Conservation (phyloP, 2,888 invertebrate genomes). For the Erannis defoliaria region DNA sequence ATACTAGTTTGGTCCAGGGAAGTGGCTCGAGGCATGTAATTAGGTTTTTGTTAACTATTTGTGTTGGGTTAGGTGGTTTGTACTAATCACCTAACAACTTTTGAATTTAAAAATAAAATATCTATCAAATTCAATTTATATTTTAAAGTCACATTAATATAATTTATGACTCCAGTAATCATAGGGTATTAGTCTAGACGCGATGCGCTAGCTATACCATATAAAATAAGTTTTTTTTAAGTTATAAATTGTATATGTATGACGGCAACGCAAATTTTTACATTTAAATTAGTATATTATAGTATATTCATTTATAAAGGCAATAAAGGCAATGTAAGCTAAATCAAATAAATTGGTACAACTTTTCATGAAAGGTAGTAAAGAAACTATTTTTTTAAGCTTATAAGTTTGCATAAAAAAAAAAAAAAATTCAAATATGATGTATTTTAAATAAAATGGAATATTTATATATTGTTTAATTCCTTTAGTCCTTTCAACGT, state of each 20-base stretch:
- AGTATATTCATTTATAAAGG: too few relatives aligned
- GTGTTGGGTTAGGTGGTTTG: constrained; percentile 35
- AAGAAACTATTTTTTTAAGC: too few relatives aligned
- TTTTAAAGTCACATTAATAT: neutral
- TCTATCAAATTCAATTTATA: constrained; percentile 1
- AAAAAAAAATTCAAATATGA: neutral
- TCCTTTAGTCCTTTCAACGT: constrained; percentile 1
- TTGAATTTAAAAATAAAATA: constrained; percentile 6
- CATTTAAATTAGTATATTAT: too few relatives aligned
- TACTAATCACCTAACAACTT: constrained; percentile 20
- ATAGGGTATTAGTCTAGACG: neutral
- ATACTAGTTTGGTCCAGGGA: constrained; percentile 71
- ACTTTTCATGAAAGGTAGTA: too few relatives aligned
- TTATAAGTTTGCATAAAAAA: neutral
- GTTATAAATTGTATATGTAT: neutral
- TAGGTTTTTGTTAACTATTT: constrained; percentile 66
- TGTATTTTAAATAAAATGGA: neutral
- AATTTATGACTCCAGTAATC: neutral
- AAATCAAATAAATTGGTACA: too few relatives aligned
- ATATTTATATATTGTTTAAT: neutral
- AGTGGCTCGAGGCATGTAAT: constrained; percentile 69
- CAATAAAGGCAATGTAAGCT: too few relatives aligned
- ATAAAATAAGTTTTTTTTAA: too few relatives aligned
- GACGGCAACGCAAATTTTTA: too few relatives aligned
- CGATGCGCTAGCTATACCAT: too few relatives aligned